Evolutionary conservation across 2,113 vertebrate species (phyloP), one percentile per base, ranked within the genome.

Genomic region (Daphoenositta chrysoptera): DNA sequence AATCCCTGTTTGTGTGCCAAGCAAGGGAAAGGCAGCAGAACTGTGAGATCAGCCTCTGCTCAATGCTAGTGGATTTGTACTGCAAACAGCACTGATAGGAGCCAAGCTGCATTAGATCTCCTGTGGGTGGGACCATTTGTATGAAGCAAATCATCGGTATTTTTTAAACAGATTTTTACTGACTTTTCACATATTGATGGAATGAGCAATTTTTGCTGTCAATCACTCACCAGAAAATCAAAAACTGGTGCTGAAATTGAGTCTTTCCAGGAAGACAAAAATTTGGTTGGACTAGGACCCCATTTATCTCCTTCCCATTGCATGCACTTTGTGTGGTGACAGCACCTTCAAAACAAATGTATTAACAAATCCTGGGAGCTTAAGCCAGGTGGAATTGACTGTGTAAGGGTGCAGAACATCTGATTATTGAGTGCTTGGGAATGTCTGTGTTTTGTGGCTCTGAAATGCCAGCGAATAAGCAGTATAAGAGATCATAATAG

Each of bases 11-110:
- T n/a, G 0, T 31, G 18, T 79, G 47, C 33, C 26, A 68, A 33
- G 10, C 0, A 1, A 68, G 3, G 7, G 18, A 54, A 89, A 76
- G 13, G 27, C 10, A 87, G 28, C 9, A 79, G 37, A 0, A 0
- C 11, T 42, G 6, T 28, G 31, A 78, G 24, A 51, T 21, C 11
- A 5, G 50, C 19, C 27, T 75, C 48, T 50, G 17, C 51, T 75
- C 42, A n/a, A 4, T 48, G 56, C 31, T 70, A 33, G 24, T 10
- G n/a, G 8, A 37, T 40, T 42, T 65, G 2, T 2, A 1, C 21
- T 48, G 60, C 11, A 45, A 56, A 63, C 2, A 71, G 28, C 53
- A 17, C 5, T n/a, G 20, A n/a, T 23, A 23, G 30, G 13, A 85
- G 10, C 17, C 47, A 79, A 66, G 21, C 15, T 79, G 39, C 7